Evolutionary conservation across 1,140 invertebrate species (phyloP).

Genomic region (Lordiphosa clarofinis): DNA sequence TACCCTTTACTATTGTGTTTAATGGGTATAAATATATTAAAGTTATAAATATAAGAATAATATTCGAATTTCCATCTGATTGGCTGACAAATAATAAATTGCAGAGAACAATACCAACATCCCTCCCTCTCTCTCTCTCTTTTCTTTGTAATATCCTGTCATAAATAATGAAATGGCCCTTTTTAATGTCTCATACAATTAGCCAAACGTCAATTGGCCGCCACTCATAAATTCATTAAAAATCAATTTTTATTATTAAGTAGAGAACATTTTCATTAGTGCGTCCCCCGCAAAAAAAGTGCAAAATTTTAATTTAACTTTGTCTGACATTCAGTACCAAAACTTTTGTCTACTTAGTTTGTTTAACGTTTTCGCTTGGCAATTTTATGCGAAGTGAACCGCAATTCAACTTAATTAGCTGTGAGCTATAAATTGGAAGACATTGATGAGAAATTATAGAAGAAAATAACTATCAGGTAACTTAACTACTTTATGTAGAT

Average conservation of each 20-base stretch:
- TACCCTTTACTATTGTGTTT: too few relatives aligned
- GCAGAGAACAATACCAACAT: neutral
- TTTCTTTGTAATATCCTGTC: neutral
- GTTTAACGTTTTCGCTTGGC: conserved; percentile 5
- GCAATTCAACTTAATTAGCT: conserved; percentile 29
- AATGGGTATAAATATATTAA: too few relatives aligned
- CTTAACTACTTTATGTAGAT: neutral
- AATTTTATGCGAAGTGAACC: conserved; percentile 6
- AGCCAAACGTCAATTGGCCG: conserved; percentile 8
- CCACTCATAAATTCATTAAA: conserved; percentile 52
- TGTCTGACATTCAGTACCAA: neutral
- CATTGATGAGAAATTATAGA: conserved; percentile 9
- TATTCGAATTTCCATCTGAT: too few relatives aligned
- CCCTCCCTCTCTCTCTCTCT: neutral
- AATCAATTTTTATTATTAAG: conserved; percentile 45
- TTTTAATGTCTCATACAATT: conserved; percentile 28
- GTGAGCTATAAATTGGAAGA: too few relatives aligned
- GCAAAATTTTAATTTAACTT: conserved; percentile 2
- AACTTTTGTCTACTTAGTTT: conserved; percentile 1
- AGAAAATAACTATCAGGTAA: too few relatives aligned
- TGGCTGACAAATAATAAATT: too few relatives aligned
- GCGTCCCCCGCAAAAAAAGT: too few relatives aligned
- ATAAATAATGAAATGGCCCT: conserved; percentile 5
- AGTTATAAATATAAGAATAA: too few relatives aligned
- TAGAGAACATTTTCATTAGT: neutral